Conservation (phyloP, 1,140 invertebrate genomes). For the Zelostemma sp. region DNA sequence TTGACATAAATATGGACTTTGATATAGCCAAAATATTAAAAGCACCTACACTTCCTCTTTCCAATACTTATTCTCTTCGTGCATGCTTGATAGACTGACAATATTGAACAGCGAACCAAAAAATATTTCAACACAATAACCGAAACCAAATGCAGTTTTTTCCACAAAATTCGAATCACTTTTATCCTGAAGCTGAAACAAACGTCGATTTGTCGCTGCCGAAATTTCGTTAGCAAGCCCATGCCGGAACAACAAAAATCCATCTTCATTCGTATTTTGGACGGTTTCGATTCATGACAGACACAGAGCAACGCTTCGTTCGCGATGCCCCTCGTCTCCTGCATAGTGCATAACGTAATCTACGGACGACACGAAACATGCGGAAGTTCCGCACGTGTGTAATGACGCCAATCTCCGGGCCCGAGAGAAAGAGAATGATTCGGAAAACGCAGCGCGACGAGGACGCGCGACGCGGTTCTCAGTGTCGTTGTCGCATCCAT, state of each 20-base stretch:
- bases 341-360: not conserved
- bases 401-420: conserved; percentile 12
- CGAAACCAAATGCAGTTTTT: no score
- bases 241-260: no score
- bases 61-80: no score
- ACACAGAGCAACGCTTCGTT: not conserved
- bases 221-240: no score
- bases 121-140: not conserved
- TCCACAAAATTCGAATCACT: not conserved
- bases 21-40: no score
- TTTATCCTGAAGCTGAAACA: not conserved
- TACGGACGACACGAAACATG: conserved; percentile 1
- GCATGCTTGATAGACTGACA: no score
- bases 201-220: no score
- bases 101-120: no score
- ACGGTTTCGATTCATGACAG: not conserved
- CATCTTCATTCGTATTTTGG: no score
- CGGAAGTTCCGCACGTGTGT: conserved; percentile 2
- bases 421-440: not conserved
- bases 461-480: not conserved
- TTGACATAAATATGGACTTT: no score
- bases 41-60: no score
- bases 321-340: not conserved
- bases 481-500: conserved; percentile 8
- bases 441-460: not conserved